These are phyloP conservation scores for Pseudomyrmex pallidus DNA, from an alignment of 1,140 invertebrate species.

Conservation along the genomic window DNA sequence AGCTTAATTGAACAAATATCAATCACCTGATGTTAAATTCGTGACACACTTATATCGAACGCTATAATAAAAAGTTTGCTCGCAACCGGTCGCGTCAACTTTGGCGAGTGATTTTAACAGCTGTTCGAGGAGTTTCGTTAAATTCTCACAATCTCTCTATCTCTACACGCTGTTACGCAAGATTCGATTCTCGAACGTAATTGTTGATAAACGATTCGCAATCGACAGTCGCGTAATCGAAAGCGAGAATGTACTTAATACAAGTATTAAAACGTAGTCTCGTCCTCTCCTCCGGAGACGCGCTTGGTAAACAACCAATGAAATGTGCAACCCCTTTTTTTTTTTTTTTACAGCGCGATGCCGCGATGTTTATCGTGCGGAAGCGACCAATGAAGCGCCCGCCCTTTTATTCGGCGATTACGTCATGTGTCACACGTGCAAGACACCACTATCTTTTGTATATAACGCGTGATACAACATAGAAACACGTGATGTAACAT, in stretches of 20 bases:
- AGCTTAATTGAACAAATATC: neutral
- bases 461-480: no score
- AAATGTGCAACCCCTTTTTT: no score
- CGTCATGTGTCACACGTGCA: no score
- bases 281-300: no score
- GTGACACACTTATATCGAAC: slow-evolving; percentile 19
- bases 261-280: no score
- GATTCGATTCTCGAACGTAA: neutral
- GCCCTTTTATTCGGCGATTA: no score
- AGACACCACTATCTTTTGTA: no score
- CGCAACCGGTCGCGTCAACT: neutral
- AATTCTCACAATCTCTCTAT: slow-evolving; percentile 22
- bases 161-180: slow-evolving; percentile 14
- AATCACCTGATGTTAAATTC: slow-evolving; percentile 9
- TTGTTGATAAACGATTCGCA: neutral
- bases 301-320: no score
- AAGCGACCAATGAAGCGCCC: no score
- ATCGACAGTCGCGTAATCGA: neutral
- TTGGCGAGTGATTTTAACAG: slow-evolving; percentile 2
- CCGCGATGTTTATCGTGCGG: no score
- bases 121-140: neutral
- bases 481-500: no score
- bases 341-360: no score
- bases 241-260: neutral
- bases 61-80: neutral